Percentiles rank a stretch among this genome's conserved stretches.
Conservation (phyloP, 2,113 vertebrate genomes). For the Columba janthina region DNA sequence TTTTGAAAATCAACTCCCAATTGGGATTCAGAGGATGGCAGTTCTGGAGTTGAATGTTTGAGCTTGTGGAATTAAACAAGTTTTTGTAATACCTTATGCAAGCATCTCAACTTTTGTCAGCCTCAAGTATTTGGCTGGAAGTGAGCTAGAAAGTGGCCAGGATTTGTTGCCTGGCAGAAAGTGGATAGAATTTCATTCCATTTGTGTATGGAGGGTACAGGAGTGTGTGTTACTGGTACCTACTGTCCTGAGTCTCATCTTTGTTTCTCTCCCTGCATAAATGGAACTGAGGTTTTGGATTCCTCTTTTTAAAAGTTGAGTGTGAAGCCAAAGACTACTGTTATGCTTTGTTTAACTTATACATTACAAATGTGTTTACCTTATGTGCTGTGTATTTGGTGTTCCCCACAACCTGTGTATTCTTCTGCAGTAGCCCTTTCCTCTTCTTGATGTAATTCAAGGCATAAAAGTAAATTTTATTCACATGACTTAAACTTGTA, state of each 20-base stretch:
- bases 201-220: neutral
- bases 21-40: neutral
- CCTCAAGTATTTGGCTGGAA: neutral
- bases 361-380: neutral
- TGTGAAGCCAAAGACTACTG: neutral
- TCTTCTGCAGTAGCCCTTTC: neutral
- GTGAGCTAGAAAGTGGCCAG: neutral
- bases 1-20: neutral
- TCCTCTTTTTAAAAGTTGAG: neutral
- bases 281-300: neutral
- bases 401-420: neutral
- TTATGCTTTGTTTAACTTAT: neutral
- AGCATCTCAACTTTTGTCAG: neutral
- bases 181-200: neutral
- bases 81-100: neutral
- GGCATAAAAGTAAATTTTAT: neutral
- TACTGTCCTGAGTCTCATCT: neutral
- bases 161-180: neutral
- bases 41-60: neutral
- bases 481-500: neutral
- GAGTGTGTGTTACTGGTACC: neutral
- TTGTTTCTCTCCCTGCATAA: neutral
- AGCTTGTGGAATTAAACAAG: conserved; percentile 57
- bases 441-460: neutral
- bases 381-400: neutral